Evolutionary conservation across 1,140 invertebrate species (phyloP), one percentile per base, ranked within the genome.

Genomic region (Pygmarrhopalites habei): DNA sequence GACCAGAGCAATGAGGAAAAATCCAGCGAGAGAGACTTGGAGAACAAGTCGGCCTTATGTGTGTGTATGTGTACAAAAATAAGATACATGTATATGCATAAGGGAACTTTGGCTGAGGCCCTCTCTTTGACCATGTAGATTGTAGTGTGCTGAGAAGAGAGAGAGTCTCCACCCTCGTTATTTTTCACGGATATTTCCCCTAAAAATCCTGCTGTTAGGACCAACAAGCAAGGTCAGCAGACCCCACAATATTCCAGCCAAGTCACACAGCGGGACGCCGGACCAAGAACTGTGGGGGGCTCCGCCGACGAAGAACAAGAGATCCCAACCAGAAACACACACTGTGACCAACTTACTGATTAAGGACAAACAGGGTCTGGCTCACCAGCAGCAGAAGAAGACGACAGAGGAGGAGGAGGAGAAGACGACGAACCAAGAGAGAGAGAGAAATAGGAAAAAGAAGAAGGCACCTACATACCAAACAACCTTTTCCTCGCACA

Each of bases 101-200:
- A n/a, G n/a, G n/a, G n/a, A n/a, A n/a, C n/a, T n/a, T n/a, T n/a
- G n/a, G n/a, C n/a, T n/a, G n/a, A n/a, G n/a, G n/a, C n/a, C n/a
- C n/a, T n/a, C n/a, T n/a, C n/a, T n/a, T n/a, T n/a, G n/a, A n/a
- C n/a, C n/a, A n/a, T n/a, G n/a, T n/a, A n/a, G n/a, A n/a, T n/a
- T n/a, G n/a, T n/a, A n/a, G n/a, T n/a, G n/a, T n/a, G n/a, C n/a
- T n/a, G n/a, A n/a, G n/a, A n/a, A n/a, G n/a, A n/a, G n/a, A n/a
- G n/a, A n/a, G n/a, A n/a, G n/a, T n/a, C 73, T 74, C 69, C 68
- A 72, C 53, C 60, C 58, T 62, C 51, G 29, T 49, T 56, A 58
- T 46, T 67, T 46, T 64, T 56, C 51, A 64, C 60, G 53, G 65
- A 62, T 62, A 63, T 59, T 62, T 63, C 58, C 55, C 25, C 55